Percentiles rank a stretch among this genome's conserved stretches.
These are phyloP conservation scores for Thunnus maccoyii DNA, from an alignment of 2,113 vertebrate species.

Conservation along the genomic window DNA sequence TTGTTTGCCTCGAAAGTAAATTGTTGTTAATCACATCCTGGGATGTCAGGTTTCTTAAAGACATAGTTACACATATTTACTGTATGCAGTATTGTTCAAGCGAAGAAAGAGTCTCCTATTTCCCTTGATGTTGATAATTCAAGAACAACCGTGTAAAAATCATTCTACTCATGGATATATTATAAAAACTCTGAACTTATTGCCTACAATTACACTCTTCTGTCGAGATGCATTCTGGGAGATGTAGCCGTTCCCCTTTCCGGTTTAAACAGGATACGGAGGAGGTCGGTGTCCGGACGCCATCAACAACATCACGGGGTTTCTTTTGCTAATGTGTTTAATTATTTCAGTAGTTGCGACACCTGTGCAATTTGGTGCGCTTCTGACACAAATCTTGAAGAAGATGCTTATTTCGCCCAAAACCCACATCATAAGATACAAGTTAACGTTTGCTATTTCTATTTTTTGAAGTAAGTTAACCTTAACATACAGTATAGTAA, in stretches of 20 bases:
- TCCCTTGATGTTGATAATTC: background rate
- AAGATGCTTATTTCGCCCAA: background rate
- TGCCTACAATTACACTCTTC: no score
- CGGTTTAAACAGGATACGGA: constrained; percentile 59
- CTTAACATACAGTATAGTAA: background rate
- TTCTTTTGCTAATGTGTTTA: background rate
- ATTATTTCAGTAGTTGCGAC: no score
- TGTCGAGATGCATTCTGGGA: constrained; percentile 49
- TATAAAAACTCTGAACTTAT: background rate
- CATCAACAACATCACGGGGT: constrained; percentile 26
- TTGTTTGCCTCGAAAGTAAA: background rate
- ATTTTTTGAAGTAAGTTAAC: background rate
- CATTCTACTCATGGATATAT: background rate
- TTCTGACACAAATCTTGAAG: background rate
- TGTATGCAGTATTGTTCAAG: background rate
- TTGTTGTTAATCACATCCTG: background rate
- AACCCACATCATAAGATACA: background rate
- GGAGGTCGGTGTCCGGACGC: background rate
- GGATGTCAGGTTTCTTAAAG: background rate
- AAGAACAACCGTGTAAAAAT: background rate
- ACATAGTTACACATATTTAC: background rate
- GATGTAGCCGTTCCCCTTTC: constrained; percentile 51
- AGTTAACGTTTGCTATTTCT: background rate
- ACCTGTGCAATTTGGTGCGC: rapidly evolving
- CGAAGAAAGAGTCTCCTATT: no score